These are phyloP conservation scores for Platerodrilus igneus DNA, from an alignment of 2,888 invertebrate genomes.

Conservation along the genomic window DNA sequence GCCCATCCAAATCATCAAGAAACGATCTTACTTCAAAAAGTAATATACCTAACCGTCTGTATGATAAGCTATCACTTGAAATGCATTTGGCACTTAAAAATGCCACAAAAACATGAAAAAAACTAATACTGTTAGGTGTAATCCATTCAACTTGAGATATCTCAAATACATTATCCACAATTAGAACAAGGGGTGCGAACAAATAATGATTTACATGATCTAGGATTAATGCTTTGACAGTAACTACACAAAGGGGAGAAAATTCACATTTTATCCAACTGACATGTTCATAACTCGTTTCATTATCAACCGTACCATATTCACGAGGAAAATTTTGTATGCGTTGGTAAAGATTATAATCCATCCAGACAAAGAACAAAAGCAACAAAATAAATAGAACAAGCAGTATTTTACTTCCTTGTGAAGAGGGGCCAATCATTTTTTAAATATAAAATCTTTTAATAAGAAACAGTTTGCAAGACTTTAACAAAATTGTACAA, in stretches of 20 bases:
- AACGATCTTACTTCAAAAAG: slow-evolving; percentile 78
- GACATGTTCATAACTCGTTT: slow-evolving; percentile 50
- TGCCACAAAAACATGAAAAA: slow-evolving; percentile 73
- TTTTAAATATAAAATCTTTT: slow-evolving; percentile 1
- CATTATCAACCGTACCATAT: slow-evolving; percentile 44
- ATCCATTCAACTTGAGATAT: slow-evolving; percentile 51
- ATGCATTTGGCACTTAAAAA: slow-evolving; percentile 69
- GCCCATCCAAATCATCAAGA: slow-evolving; percentile 81
- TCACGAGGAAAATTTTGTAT: slow-evolving; percentile 65
- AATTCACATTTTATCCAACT: slow-evolving; percentile 65
- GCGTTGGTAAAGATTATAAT: slow-evolving; percentile 64
- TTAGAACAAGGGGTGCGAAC: slow-evolving; percentile 72
- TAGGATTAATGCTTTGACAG: slow-evolving; percentile 76
- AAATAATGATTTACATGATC: slow-evolving; percentile 83
- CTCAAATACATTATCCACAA: slow-evolving; percentile 60
- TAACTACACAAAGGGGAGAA: slow-evolving; percentile 74
- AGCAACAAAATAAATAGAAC: slow-evolving; percentile 55
- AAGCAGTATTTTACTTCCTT: slow-evolving; percentile 66
- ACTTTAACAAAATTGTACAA: no score
- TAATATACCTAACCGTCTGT: slow-evolving; percentile 68
- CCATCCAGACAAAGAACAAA: slow-evolving; percentile 68
- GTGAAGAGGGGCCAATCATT: slow-evolving; percentile 64
- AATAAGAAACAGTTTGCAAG: background rate
- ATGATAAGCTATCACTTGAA: slow-evolving; percentile 65
- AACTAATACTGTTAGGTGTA: slow-evolving; percentile 80